phyloP scores from a whole-genome alignment of 1,140 invertebrate species.

The Bombus cullumanus region DNA sequence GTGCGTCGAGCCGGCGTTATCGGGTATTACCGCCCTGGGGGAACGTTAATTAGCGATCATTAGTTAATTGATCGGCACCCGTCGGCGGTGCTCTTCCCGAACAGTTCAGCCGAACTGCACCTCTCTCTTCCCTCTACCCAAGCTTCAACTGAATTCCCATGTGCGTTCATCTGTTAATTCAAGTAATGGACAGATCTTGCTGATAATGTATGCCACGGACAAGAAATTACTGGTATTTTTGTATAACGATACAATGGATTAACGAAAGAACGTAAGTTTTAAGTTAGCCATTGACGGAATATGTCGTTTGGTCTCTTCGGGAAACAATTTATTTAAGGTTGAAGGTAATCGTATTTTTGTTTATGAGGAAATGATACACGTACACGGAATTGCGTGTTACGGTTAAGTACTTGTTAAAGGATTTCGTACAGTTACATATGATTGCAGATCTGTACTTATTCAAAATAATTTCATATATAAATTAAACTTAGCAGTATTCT shows the following conservation, averaged over 20 bases:
- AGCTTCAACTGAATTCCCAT: conserved; percentile 55
- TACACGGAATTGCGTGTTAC: no score
- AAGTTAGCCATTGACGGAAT: background rate
- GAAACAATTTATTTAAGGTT: no score
- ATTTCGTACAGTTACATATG: no score
- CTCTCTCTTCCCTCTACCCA: background rate
- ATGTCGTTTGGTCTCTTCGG: background rate
- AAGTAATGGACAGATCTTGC: conserved; percentile 64
- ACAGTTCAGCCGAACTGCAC: conserved; percentile 41
- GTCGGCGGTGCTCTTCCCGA: conserved; percentile 64
- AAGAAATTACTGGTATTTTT: background rate
- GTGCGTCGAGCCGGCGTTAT: conserved; percentile 65
- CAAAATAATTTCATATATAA: no score
- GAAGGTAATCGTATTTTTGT: no score
- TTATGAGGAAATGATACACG: no score
- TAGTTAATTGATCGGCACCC: conserved; percentile 77
- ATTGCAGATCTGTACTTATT: no score
- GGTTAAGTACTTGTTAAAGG: no score
- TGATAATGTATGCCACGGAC: conserved; percentile 16
- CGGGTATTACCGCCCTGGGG: conserved; percentile 72
- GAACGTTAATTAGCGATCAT: conserved; percentile 78
- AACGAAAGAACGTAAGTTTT: background rate
- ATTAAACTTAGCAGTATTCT: no score
- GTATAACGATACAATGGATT: no score
- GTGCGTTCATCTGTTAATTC: conserved; percentile 70